Base-by-base conservation (phyloP, 2,113 vertebrate genomes). In the Bubo blakistoni region DNA sequence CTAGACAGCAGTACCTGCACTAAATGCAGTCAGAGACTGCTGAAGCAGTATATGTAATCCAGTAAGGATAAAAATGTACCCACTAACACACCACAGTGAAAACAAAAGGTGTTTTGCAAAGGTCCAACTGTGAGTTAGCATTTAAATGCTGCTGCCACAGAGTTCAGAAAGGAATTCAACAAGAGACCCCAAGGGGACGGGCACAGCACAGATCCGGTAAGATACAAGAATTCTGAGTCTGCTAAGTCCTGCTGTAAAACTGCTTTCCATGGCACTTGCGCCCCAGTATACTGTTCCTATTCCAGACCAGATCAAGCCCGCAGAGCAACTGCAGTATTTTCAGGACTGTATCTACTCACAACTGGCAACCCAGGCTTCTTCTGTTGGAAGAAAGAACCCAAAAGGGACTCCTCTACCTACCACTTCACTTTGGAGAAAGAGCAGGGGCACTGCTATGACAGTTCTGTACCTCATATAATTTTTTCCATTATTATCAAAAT, bases 171-270 rank as follows among this genome's bases (percentile, higher is more conserved):
- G 25, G 25, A 58, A 81, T 8, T 30, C 47, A 16, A 40, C n/a
- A 49, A 27, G 32, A 82, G 13, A 86, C 30, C 30, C 32, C 25
- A 36, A 82, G 38, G 21, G 36, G 59, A 40, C 0, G 0, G 21
- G 19, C 13, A 55, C 42, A 78, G 46, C 9, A 74, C 42, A 49
- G 32, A 74, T 25, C 32, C 36, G 0, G 0, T 22, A 38, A 63
- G 3, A n/a, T 5, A 4, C 7, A 67, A 72, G 71, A 71, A 34
- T 13, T 25, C 20, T 0, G 1, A 74, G 57, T 17, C 8, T 38
- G 36, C 14, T 11, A 38, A 80, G 44, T 51, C 24, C 66, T 65
- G 49, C 51, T 85, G 52, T 55, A 54, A 71, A 81, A 66, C 16
- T 36, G 38, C 51, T 85, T 67, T 25, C 22, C 7, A 1, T 6